A percentile compares a stretch with the other conserved stretches of the same genome.
Evolutionary conservation across 1,140 invertebrate genomes (phyloP).

Genomic region (Drosophila subpulchrella): DNA sequence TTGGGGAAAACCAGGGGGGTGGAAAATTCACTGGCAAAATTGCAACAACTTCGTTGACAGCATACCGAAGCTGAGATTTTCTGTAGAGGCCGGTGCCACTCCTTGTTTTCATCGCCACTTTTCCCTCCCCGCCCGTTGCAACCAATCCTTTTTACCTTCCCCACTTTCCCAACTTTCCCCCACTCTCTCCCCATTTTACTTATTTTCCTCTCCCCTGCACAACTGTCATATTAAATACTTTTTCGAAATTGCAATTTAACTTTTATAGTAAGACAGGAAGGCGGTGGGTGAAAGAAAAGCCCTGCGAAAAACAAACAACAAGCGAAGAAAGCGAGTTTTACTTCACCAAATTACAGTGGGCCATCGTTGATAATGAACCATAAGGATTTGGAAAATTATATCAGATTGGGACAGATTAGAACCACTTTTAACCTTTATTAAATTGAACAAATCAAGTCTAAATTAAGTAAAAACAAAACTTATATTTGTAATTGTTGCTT

Average conservation of each 20-base stretch:
- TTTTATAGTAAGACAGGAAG: conserved; percentile 57
- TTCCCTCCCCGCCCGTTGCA: conserved; percentile 1
- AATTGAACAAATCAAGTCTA: no score
- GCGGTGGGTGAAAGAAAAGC: background rate
- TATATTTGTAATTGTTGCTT: no score
- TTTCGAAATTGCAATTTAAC: conserved; percentile 76
- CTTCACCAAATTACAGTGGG: conserved; percentile 3
- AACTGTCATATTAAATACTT: conserved; percentile 76
- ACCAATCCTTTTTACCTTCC: background rate
- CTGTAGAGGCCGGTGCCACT: conserved; percentile 12
- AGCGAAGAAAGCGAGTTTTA: background rate
- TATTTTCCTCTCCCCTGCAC: conserved; percentile 12
- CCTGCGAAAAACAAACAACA: conserved; percentile 8
- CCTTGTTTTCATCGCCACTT: conserved; percentile 10
- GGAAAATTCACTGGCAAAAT: conserved; percentile 19
- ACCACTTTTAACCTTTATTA: no score
- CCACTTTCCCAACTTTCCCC: background rate
- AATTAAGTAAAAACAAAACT: no score
- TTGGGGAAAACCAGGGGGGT: no score
- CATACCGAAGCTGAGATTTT: conserved; percentile 30
- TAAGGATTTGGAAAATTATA: no score
- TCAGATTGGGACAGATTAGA: no score
- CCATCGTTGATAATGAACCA: background rate
- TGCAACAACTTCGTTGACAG: conserved; percentile 23
- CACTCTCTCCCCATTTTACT: conserved; percentile 12